Base-by-base conservation (phyloP, 2,797 vertebrate genomes). In the Tachyglossus aculeatus region DNA sequence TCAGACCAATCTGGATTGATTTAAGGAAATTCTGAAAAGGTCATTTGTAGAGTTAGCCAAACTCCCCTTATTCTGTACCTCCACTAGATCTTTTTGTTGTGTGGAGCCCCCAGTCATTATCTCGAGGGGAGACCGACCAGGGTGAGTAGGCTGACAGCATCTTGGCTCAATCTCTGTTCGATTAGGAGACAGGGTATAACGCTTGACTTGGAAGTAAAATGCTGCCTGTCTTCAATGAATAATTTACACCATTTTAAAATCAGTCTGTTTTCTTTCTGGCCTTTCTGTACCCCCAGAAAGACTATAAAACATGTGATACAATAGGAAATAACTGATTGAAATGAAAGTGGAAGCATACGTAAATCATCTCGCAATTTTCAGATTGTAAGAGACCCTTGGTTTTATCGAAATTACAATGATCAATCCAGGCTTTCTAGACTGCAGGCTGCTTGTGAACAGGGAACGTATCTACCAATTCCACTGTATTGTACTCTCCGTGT, bases 51-150 rank as follows among this genome's bases (percentile, higher is more conserved):
- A 36, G 43, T 9, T 5, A 1, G 1, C 33, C 61, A 51, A 54
- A 15, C 2, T 18, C 27, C 31, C 40, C 8, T 11, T 31, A 25
- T 1, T 2, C 5, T 12, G 18, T 22, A 3, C 4, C 2, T 18
- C 4, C 1, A 8, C 2, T 1, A 24, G 24, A 11, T 3, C 18
- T 25, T 1, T 3, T 2, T 18, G 53, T 19, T 2, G 10, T 6
- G 34, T 1, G 32, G 32, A 1, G 2, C 8, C 18, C n/a, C 18
- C 6, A 0, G 9, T 37, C 37, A 9, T 7, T 3, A 2, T 1
- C 36, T 56, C 6, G 47, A 37, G 25, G 31, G 24, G 52, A 18
- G 0, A 36, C 51, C 25, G 33, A 13, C 0, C 2, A 11, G 18
- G 25, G 2, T 4, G 15, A 25, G 41, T 41, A 21, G 19, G 33